Base-by-base conservation (phyloP, 1,140 invertebrate genomes). In the Trissolcus basalis region DNA sequence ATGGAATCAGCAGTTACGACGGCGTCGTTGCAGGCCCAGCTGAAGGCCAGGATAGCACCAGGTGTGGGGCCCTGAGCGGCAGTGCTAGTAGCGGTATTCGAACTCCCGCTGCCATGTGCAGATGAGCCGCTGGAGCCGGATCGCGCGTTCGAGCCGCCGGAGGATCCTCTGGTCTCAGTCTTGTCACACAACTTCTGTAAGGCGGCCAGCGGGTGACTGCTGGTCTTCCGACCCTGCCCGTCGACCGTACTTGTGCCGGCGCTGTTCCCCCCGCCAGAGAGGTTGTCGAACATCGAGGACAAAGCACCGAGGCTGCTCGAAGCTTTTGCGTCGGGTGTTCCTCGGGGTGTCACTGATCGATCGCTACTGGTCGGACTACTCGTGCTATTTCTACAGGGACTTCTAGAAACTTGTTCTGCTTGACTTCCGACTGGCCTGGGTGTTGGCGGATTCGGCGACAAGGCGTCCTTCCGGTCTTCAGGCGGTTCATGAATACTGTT, bases 161-260 rank as follows among this genome's bases (percentile, higher is more conserved):
- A 35, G 0, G 82, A 64, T 15, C 80, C 80, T 54, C 88, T 92
- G 43, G 92, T 96, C 87, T 97, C 95, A 75, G 96, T 96, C 89
- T 97, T 97, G 86, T 98, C 96, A 87, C 97, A 96, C 9, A 98
- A 91, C 84, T 97, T 97, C 82, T 98, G 96, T 44, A 98, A 87
- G 6, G 96, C 96, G 9, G 96, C 96, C 67, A 98, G 86, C 13
- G 97, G 97, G 87, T 96, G 95, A 77, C 93, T 93, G 73, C 93
- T 94, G 4, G 91, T 89, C 64, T 92, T 90, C 47, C 93, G 93
- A 1, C 86, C 86, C 65, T 89, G 89, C 6, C 89, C 88, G 47
- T 90, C 89, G 2, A 83, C 85, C 27, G 89, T 83, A 59, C 81
- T 85, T 0, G 87, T 82, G 6, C 81, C 83, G 0, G 82, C 80